Evolutionary conservation across 2,888 invertebrate genomes (phyloP), one percentile per base, ranked within the genome.

Genomic region (Hirtodrosophila confusa): DNA sequence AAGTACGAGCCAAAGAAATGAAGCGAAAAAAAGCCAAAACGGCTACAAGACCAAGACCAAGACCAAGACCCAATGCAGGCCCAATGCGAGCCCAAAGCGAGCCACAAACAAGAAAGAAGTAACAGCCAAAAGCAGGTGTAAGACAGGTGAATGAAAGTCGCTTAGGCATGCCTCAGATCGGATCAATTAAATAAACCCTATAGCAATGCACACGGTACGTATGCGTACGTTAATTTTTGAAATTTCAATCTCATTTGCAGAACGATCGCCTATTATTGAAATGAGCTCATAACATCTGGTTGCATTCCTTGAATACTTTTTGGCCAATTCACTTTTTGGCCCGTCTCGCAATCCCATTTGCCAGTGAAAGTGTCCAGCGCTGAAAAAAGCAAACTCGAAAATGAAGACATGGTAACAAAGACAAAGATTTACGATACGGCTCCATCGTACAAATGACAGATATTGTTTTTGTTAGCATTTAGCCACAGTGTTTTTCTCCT

Each of bases 1-100:
- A 87, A 82, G 85, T 83, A 78, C 71, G 65, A 80, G 67, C 49
- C 63, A 62, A 78, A 69, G 73, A 72, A 70, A 74, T 62, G 64
- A 73, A 67, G 65, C 69, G 49, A 75, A 78, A 68, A 69, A 68
- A 69, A 57, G 51, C 67, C 72, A 72, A 69, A 79, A 68, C 65
- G 36, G 37, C 68, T 62, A 54, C 63, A 66, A 75, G 63, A 60
- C 65, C 61, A 62, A 60, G 43, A 54, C 60, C 73, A 56, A 56
- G 47, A 63, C 54, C 71, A 51, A 71, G 47, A 53, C 67, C 63
- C 70, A 58, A 47, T 10, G 31, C 40, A n/a, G 11, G 27, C 50
- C 65, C 45, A 75, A 50, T 57, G 60, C 60, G 40, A 50, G 9
- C 39, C 17, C 64, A 60, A 54, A 45, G 47, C 61, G 53, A 44